Conservation (phyloP, 2,113 vertebrate genomes). For the Typhlomys cinereus region DNA sequence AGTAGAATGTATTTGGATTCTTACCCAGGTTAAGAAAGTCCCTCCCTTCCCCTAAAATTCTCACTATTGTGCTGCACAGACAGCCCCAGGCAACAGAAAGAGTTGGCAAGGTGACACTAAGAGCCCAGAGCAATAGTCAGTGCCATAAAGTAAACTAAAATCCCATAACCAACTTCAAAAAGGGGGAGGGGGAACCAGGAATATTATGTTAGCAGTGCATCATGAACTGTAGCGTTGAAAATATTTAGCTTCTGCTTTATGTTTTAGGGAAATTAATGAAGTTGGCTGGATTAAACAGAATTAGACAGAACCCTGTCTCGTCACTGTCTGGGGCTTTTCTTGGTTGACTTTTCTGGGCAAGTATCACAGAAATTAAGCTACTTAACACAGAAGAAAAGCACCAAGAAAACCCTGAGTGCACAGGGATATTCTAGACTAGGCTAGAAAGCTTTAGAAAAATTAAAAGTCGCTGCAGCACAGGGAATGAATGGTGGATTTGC, state of each 20-base stretch:
- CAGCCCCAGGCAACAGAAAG: not conserved
- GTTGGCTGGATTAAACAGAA: not conserved
- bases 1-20: constrained; percentile 70
- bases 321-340: not conserved
- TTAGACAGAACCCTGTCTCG: not conserved
- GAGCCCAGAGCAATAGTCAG: constrained; percentile 30
- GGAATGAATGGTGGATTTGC: too few relatives aligned
- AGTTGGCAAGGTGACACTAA: not conserved
- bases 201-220: not conserved
- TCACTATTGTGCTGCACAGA: not conserved
- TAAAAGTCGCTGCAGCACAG: not conserved
- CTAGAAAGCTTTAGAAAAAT: not conserved
- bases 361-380: not conserved
- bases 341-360: not conserved
- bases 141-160: constrained; percentile 39
- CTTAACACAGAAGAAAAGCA: not conserved
- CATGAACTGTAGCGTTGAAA: not conserved
- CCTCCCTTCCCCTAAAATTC: constrained; percentile 54
- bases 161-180: not conserved
- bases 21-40: constrained; percentile 53
- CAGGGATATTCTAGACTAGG: too few relatives aligned
- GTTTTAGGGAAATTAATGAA: constrained; percentile 22
- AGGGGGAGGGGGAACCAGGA: not conserved
- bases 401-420: not conserved
- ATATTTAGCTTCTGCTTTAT: constrained; percentile 39